Base-by-base conservation (phyloP, 2,888 invertebrate species). In the Hololepta plana region DNA sequence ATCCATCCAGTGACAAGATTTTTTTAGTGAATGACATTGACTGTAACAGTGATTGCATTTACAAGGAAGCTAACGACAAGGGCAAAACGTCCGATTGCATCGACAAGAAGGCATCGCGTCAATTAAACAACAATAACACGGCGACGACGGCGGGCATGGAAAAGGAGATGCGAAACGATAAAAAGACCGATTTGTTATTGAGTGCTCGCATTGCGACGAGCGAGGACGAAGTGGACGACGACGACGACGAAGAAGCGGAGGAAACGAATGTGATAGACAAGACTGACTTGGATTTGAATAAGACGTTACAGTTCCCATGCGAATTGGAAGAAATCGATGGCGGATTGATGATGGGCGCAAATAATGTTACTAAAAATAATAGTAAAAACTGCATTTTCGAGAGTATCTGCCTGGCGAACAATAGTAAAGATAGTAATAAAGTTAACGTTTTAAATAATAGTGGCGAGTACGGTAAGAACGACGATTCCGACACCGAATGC, bases 21-120 rank as follows among this genome's bases (percentile, higher is more conserved):
- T 43, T 37, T 40, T 42, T 33, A 38, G 36, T 34, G 38, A 42
- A 29, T 20, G 44, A 44, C 24, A 38, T 32, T 31, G 46, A 43
- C 32, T 48, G 48, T 31, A 46, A 44, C 27, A 44, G 44, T 29
- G 51, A 52, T 34, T 51, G 51, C 38, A 46, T 49, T 27, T 50
- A 44, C 36, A 46, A 44, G 33, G 44, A 42, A 30, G 12, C 20
- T 15, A 17, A 17, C n/a, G 19, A 25, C 23, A 32, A 30, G 14
- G 32, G 32, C 4, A 23, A 24, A 9, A 11, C 25, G 11, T 12
- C 7, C 10, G 29, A 29, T 10, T 21, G 20, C 7, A 11, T 29
- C n/a, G 25, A 25, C 13, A 24, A 25, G 16, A 16, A 25, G 12
- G 13, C n/a, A n/a, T n/a, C n/a, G n/a, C n/a, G n/a, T n/a, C n/a